Evolutionary conservation across 2,797 vertebrate genomes (phyloP).

Genomic region (Carcharodon carcharias): DNA sequence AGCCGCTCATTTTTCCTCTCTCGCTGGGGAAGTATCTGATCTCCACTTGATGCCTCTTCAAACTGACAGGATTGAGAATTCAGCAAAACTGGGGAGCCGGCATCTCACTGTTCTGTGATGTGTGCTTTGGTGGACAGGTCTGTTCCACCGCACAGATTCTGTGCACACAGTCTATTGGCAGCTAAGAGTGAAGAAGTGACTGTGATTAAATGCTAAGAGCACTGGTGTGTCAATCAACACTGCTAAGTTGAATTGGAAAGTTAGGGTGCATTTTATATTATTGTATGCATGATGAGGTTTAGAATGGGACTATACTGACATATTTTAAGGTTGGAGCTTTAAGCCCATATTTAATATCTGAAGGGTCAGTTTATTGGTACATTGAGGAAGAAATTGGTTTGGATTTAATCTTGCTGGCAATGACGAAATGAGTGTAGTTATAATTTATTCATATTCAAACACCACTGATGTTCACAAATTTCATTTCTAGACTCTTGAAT

Average conservation of each 20-base stretch:
- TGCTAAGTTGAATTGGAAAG: not conserved
- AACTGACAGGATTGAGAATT: not conserved
- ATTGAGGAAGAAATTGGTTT: not conserved
- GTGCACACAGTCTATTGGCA: not conserved
- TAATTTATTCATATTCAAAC: not conserved
- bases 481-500: not conserved
- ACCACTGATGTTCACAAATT: not conserved
- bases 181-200: not conserved
- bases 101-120: not conserved
- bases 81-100: not conserved
- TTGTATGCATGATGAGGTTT: not conserved
- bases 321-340: not conserved
- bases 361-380: not conserved
- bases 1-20: not conserved
- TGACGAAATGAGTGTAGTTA: not conserved
- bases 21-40: not conserved
- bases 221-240: not conserved
- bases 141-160: not conserved
- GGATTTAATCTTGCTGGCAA: not conserved
- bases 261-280: not conserved
- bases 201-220: not conserved
- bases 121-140: not conserved
- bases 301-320: not conserved
- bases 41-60: not conserved
- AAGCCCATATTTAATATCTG: not conserved